Percentiles rank a stretch among this genome's conserved stretches.
Evolutionary conservation across 2,797 vertebrate genomes (phyloP).

Genomic region (Sylvilagus floridanus): DNA sequence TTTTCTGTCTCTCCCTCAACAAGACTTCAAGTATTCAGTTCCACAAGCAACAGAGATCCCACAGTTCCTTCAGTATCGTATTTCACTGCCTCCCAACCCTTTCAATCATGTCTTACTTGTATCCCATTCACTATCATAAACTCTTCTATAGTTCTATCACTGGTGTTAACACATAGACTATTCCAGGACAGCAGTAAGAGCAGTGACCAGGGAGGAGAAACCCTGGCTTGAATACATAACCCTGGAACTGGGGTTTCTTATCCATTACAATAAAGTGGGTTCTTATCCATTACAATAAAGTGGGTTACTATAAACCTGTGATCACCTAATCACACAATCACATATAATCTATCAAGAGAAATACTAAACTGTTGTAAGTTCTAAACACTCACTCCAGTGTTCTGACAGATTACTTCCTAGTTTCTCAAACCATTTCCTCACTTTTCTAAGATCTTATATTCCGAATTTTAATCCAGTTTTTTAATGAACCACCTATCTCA

Average conservation of each 20-base stretch:
- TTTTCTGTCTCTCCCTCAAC: neutral
- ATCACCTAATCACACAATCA: conserved; percentile 8
- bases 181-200: neutral
- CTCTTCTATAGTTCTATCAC: neutral
- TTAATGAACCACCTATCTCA: neutral
- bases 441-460: conserved; percentile 28
- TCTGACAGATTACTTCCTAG: neutral
- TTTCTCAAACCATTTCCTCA: neutral
- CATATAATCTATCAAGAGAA: neutral
- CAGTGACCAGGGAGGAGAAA: neutral
- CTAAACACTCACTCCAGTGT: conserved; percentile 2
- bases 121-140: neutral
- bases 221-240: neutral
- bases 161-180: neutral
- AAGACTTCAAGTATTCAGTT: neutral
- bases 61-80: neutral
- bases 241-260: neutral
- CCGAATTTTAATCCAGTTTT: conserved; percentile 31
- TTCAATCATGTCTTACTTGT: neutral
- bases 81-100: neutral
- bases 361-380: neutral
- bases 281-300: conserved; percentile 12
- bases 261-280: neutral
- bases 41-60: neutral
- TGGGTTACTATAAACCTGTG: neutral